Evolutionary conservation across 2,113 vertebrate genomes (phyloP).

Genomic region (Machaerirhynchus nigripectus): DNA sequence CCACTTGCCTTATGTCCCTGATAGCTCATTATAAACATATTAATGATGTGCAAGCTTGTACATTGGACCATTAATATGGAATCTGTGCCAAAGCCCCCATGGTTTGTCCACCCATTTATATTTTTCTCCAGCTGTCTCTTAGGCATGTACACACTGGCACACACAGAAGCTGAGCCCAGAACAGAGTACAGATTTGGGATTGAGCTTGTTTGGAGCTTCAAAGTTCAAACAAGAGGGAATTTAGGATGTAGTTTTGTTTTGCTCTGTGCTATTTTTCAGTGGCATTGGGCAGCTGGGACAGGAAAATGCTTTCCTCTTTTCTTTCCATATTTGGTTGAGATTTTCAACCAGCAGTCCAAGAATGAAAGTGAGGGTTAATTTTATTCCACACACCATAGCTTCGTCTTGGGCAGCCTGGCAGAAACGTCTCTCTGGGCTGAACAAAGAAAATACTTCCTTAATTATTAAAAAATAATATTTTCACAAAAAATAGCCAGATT

Average conservation of each 20-base stretch:
- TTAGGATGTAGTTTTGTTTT: not conserved
- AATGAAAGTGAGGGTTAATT: not conserved
- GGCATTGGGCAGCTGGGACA: not conserved
- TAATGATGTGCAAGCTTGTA: not conserved
- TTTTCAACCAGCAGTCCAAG: not conserved
- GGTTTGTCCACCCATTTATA: not conserved
- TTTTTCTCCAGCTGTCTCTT: not conserved
- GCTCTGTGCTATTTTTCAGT: not conserved
- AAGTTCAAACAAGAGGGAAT: not conserved
- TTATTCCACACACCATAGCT: not conserved
- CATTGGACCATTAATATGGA: not conserved
- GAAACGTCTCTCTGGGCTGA: not conserved
- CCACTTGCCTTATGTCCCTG: not conserved
- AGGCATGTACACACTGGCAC: not conserved
- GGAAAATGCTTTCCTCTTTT: not conserved
- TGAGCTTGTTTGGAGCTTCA: not conserved
- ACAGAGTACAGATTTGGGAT: not conserved
- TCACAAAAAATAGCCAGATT: not conserved
- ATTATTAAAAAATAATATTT: not conserved
- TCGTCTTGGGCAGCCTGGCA: not conserved
- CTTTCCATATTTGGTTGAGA: slow-evolving; percentile 20
- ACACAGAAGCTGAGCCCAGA: not conserved
- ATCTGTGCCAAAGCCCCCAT: not conserved
- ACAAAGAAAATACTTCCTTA: not conserved
- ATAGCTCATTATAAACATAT: not conserved